phyloP scores from a whole-genome alignment of 2,113 vertebrate species.

The Columbina picui region DNA sequence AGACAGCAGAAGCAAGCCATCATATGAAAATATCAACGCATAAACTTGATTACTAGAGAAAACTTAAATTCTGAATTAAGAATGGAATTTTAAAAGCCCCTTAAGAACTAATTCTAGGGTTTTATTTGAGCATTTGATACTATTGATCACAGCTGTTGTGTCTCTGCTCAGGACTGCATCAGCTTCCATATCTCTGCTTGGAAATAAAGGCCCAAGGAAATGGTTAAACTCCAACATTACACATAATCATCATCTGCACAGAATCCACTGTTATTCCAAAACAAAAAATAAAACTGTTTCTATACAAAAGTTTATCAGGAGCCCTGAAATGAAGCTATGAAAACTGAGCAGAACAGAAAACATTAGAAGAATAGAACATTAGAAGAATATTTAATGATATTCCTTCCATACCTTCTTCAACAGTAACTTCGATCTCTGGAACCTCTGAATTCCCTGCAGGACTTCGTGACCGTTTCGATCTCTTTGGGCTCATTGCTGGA shows the following conservation, averaged over 20 bases:
- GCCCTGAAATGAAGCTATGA: not conserved
- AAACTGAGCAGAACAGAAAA: not conserved
- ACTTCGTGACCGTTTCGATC: conserved; percentile 42
- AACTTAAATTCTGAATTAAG: not conserved
- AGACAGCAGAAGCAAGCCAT: not conserved
- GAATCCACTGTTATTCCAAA: not conserved
- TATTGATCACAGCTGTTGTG: not conserved
- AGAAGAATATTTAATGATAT: not conserved
- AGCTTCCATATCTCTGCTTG: not conserved
- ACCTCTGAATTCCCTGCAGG: conserved; percentile 61
- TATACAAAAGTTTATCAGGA: not conserved
- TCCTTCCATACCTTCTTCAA: conserved; percentile 73
- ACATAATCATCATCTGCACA: not conserved
- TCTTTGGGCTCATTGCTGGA: conserved; percentile 57
- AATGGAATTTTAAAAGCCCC: not conserved
- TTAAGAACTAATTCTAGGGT: not conserved
- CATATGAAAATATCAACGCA: not conserved
- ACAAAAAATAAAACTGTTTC: not conserved
- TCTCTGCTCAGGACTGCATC: not conserved
- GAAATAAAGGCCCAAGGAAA: not conserved
- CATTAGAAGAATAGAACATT: not conserved
- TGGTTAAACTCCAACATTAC: not conserved
- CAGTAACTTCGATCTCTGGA: conserved; percentile 77
- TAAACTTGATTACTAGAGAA: not conserved
- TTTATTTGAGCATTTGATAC: not conserved